Percentiles rank a stretch among this genome's conserved stretches.
These are phyloP conservation scores for Saguinus imperator DNA, from an alignment of 2,113 vertebrate species.

Conservation along the genomic window DNA sequence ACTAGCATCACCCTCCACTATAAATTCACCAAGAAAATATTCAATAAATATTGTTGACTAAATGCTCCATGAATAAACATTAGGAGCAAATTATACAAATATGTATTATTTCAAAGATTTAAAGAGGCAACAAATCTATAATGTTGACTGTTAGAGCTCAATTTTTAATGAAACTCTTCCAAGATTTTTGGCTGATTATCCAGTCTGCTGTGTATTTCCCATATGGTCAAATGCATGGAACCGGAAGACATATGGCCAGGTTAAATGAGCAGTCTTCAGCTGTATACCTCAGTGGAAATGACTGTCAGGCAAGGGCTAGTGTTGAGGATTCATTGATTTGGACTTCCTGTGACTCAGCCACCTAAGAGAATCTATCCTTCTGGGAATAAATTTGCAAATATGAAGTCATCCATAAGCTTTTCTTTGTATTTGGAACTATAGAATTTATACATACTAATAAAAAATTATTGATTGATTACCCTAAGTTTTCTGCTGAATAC, in stretches of 20 bases:
- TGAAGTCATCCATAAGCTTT: neutral
- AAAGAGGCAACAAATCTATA: neutral
- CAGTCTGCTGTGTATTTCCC: neutral
- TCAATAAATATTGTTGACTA: neutral
- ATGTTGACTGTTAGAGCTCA: neutral
- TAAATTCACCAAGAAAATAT: neutral
- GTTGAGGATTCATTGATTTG: neutral
- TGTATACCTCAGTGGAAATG: neutral
- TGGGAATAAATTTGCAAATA: neutral
- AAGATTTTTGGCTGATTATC: neutral
- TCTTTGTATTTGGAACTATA: neutral
- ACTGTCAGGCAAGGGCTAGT: neutral
- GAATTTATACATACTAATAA: neutral
- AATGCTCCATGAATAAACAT: neutral
- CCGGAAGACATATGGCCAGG: neutral
- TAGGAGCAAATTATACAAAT: neutral
- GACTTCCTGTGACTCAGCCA: neutral
- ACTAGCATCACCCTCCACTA: neutral
- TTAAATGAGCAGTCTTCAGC: neutral
- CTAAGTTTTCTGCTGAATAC: neutral
- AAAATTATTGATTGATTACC: neutral
- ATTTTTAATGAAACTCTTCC: neutral
- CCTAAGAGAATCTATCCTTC: neutral
- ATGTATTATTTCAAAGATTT: neutral
- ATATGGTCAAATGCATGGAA: neutral